phyloP scores from a whole-genome alignment of 1,140 invertebrate species.

The Drosophila novamexicana region DNA sequence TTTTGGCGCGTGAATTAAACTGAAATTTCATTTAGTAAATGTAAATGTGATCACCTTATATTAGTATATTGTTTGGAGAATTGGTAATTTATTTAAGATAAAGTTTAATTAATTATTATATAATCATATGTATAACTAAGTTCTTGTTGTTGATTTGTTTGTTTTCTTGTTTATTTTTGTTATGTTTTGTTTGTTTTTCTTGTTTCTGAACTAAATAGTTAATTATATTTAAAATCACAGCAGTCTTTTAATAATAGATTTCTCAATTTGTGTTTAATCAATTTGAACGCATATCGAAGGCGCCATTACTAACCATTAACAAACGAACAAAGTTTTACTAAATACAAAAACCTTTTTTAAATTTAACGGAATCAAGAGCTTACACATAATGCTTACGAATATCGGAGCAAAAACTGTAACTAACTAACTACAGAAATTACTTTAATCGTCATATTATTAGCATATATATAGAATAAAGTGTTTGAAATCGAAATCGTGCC shows the following conservation, averaged over 20 bases:
- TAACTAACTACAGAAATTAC: conserved; percentile 55
- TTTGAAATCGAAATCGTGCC: conserved; percentile 15
- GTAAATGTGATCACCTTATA: neutral
- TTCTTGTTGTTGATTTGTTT: conserved; percentile 65
- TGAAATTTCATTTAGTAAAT: neutral
- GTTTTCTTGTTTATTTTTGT: conserved; percentile 50
- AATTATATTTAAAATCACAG: conserved; percentile 84
- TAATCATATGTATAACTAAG: conserved; percentile 74
- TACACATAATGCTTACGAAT: conserved; percentile 68
- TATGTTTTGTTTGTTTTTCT: conserved; percentile 28
- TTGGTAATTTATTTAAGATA: conserved; percentile 83
- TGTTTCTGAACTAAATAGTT: conserved; percentile 60
- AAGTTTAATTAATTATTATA: conserved; percentile 75
- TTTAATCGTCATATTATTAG: conserved; percentile 36
- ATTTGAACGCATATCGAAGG: conserved; percentile 44
- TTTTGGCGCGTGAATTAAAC: conserved; percentile 1
- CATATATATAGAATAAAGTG: conserved; percentile 42
- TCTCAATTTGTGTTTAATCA: conserved; percentile 72
- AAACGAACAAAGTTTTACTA: conserved; percentile 68
- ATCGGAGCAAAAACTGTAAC: conserved; percentile 62
- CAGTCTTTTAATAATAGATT: conserved; percentile 83
- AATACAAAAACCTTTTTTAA: conserved; percentile 41
- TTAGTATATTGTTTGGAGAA: conserved; percentile 52
- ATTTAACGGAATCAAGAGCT: conserved; percentile 75
- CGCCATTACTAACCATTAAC: conserved; percentile 43